Evolutionary conservation across 2,888 invertebrate species (phyloP).

Genomic region (Caenorhabditis afra): DNA sequence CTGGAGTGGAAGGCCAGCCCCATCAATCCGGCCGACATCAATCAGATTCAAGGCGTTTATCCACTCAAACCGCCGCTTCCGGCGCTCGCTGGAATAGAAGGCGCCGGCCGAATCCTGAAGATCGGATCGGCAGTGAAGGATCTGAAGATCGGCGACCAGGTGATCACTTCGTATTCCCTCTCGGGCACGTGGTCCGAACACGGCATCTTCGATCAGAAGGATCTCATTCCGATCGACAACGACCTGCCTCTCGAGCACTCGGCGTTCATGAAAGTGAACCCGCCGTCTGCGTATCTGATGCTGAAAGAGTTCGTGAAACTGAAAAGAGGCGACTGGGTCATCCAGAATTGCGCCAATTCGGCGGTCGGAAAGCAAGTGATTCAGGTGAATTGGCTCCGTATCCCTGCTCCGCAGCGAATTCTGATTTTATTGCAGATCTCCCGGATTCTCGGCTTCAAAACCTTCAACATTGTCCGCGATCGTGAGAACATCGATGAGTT

Average conservation of each 20-base stretch:
- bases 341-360: constrained; percentile 97
- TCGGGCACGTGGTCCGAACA: constrained; percentile 86
- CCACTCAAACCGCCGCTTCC: constrained; percentile 84
- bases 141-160: constrained; percentile 87
- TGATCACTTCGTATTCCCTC: constrained; percentile 87
- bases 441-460: constrained; percentile 83
- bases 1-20: constrained; percentile 92
- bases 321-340: constrained; percentile 83
- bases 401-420: background rate
- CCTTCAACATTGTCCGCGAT: constrained; percentile 90
- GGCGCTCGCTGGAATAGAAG: constrained; percentile 93
- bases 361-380: constrained; percentile 94
- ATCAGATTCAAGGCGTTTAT: constrained; percentile 86
- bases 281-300: constrained; percentile 97
- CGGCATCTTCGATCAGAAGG: constrained; percentile 65
- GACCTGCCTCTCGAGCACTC: constrained; percentile 84
- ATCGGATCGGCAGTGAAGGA: constrained; percentile 84
- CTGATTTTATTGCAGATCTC: constrained; percentile 51
- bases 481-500: constrained; percentile 84
- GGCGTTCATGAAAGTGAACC: constrained; percentile 86
- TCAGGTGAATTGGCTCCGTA: constrained; percentile 81
- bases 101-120: constrained; percentile 88
- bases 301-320: constrained; percentile 88
- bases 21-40: constrained; percentile 97
- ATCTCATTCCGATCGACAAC: constrained; percentile 83